phyloP scores from a whole-genome alignment of 2,113 vertebrate genomes.

The Chloropsis cyanopogon region DNA sequence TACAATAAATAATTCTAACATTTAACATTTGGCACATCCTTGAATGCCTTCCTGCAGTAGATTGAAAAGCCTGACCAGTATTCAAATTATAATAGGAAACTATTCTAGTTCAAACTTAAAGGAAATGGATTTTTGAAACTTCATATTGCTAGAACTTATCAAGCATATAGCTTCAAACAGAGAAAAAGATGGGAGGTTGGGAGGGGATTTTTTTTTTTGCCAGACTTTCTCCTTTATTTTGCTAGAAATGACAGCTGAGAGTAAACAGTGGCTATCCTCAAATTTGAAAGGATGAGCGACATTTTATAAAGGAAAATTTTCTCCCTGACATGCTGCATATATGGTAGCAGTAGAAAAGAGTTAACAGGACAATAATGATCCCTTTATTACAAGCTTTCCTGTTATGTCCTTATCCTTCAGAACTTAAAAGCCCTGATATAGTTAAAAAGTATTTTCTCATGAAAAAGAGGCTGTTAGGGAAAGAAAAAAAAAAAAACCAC shows the following conservation, averaged over 20 bases:
- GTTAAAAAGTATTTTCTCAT: neutral
- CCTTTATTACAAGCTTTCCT: neutral
- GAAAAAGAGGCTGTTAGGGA: neutral
- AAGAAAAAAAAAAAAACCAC: neutral
- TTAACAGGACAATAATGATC: neutral
- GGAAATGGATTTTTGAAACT: slow-evolving; percentile 7
- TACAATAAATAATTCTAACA: neutral
- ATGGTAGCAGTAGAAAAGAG: neutral
- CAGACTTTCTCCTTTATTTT: slow-evolving; percentile 3
- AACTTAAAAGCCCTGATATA: neutral
- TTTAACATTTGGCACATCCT: neutral
- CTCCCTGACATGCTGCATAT: neutral
- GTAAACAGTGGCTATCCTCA: neutral
- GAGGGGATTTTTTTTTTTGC: neutral
- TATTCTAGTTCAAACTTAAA: neutral
- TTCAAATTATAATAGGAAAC: neutral
- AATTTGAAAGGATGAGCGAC: neutral
- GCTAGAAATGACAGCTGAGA: neutral
- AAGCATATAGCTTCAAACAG: slow-evolving; percentile 11
- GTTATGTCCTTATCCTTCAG: neutral
- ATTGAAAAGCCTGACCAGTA: neutral
- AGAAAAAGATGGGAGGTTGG: neutral
- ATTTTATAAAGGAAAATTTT: neutral
- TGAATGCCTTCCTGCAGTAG: neutral
- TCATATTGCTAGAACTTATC: neutral